Conservation (phyloP, 2,888 invertebrate genomes). For the Tridacna crocea region DNA sequence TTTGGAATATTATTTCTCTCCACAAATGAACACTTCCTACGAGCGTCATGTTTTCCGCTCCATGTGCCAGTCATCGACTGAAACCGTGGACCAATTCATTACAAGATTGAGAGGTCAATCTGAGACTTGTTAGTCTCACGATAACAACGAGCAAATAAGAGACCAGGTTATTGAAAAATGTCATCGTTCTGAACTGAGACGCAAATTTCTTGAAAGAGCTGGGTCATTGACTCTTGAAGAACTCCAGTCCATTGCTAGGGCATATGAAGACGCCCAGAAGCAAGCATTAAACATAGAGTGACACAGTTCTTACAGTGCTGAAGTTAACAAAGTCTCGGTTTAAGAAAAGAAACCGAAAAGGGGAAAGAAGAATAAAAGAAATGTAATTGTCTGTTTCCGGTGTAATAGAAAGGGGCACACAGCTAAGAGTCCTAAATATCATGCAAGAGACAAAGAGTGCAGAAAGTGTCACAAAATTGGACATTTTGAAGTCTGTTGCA, state of each 20-base stretch:
- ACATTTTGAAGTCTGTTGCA: constrained; percentile 36
- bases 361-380: background rate
- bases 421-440: constrained; percentile 17
- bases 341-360: background rate
- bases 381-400: constrained; percentile 21
- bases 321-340: background rate
- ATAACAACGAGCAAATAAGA: constrained; percentile 38
- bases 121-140: constrained; percentile 48
- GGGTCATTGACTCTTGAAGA: constrained; percentile 35
- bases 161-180: constrained; percentile 62
- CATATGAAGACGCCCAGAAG: constrained; percentile 24
- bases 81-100: constrained; percentile 52
- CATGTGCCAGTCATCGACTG: constrained; percentile 36
- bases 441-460: constrained; percentile 33
- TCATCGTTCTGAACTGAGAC: constrained; percentile 26
- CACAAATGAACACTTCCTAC: constrained; percentile 34
- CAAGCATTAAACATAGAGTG: constrained; percentile 36
- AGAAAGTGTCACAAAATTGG: constrained; percentile 28
- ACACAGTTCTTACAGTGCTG: background rate
- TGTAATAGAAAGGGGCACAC: constrained; percentile 33
- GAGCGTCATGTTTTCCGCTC: constrained; percentile 42
- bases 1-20: constrained; percentile 33
- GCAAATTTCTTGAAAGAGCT: constrained; percentile 47
- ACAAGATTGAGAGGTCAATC: constrained; percentile 37
- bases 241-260: constrained; percentile 41